These are phyloP conservation scores for Parotia lawesii DNA, from an alignment of 2,113 vertebrate genomes.

Conservation along the genomic window DNA sequence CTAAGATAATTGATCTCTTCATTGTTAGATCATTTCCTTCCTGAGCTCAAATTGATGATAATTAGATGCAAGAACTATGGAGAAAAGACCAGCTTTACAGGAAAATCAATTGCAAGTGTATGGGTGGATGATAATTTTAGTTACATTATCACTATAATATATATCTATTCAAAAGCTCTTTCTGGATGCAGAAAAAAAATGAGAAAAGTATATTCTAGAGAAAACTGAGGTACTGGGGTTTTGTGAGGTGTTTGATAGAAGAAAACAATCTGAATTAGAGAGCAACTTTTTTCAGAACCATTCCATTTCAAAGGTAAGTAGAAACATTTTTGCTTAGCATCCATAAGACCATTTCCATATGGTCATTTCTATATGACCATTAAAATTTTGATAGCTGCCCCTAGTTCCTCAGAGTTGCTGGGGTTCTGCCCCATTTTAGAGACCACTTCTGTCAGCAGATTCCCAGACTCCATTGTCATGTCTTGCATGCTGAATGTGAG, in stretches of 20 bases:
- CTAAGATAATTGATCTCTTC: conserved; percentile 24
- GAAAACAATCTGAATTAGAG: neutral
- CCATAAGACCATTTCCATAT: neutral
- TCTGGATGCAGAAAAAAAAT: neutral
- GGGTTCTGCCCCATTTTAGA: neutral
- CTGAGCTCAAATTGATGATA: conserved; percentile 24
- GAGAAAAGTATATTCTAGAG: neutral
- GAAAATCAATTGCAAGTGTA: conserved; percentile 24
- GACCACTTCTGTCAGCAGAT: neutral
- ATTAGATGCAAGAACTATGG: conserved; percentile 13
- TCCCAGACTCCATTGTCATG: neutral
- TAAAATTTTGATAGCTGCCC: neutral
- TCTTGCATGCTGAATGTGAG: neutral
- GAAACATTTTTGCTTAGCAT: neutral
- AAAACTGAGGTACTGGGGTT: neutral
- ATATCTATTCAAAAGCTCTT: conserved; percentile 5
- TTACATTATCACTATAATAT: conserved; percentile 16
- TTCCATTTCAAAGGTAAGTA: neutral
- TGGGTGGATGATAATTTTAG: conserved; percentile 55
- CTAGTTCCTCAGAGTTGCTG: neutral
- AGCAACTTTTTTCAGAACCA: neutral
- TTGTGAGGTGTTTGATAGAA: neutral
- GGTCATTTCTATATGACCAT: neutral
- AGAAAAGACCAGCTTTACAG: conserved; percentile 1
- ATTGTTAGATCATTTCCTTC: conserved; percentile 43